Evolutionary conservation across 2,113 vertebrate species (phyloP).

Genomic region (Zeus faber): DNA sequence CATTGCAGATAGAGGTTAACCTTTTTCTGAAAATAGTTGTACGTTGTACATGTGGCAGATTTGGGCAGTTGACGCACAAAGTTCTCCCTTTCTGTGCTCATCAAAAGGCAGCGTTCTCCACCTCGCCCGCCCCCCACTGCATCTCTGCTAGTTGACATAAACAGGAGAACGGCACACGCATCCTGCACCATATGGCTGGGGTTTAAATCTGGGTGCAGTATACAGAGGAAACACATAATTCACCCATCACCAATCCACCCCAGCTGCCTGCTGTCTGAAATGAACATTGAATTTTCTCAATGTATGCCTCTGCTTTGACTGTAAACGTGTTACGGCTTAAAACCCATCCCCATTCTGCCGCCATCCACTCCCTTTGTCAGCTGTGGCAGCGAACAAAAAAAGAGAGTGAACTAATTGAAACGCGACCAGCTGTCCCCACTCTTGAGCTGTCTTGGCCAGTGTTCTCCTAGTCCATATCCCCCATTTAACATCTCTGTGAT

Average conservation of each 20-base stretch:
- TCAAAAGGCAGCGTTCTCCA: no score
- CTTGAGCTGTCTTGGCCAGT: slow-evolving; percentile 59
- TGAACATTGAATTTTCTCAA: slow-evolving; percentile 67
- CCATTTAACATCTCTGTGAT: slow-evolving; percentile 64
- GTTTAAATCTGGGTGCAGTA: slow-evolving; percentile 59
- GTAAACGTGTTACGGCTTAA: slow-evolving; percentile 70
- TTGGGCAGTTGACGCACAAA: no score
- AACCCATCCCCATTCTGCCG: slow-evolving; percentile 58
- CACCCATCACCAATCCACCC: slow-evolving; percentile 44
- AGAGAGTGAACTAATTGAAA: slow-evolving; percentile 62
- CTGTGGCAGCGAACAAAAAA: slow-evolving; percentile 50
- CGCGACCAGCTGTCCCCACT: slow-evolving; percentile 70
- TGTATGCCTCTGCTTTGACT: slow-evolving; percentile 67
- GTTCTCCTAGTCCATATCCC: slow-evolving; percentile 43
- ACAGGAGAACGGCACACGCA: slow-evolving; percentile 56
- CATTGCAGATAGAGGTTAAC: no score
- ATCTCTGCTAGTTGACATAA: no score
- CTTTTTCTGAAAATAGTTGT: no score
- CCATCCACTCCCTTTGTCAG: slow-evolving; percentile 65
- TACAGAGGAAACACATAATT: slow-evolving; percentile 47
- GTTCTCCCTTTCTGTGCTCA: no score
- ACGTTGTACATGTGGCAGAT: no score
- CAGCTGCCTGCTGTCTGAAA: slow-evolving; percentile 68
- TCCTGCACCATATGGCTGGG: slow-evolving; percentile 65
- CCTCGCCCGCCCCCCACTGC: no score